Conservation (phyloP, 2,888 invertebrate genomes). For the Phrixothrix hirtus region DNA sequence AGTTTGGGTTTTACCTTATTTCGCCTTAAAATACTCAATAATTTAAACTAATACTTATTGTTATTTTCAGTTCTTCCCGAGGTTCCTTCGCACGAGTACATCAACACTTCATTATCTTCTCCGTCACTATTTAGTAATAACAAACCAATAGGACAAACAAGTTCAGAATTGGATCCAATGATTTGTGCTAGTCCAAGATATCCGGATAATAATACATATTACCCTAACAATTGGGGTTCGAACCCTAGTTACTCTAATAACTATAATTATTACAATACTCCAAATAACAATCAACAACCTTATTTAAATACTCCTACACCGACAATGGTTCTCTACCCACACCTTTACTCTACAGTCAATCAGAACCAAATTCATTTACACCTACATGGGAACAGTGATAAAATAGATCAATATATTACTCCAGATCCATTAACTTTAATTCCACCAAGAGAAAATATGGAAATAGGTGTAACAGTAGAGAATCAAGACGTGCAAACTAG, state of each 20-base stretch:
- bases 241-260: conserved; percentile 53
- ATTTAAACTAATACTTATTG: no score
- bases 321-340: conserved; percentile 76
- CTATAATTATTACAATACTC: conserved; percentile 68
- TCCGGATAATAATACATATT: conserved; percentile 59
- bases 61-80: conserved; percentile 50
- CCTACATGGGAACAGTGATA: conserved; percentile 68
- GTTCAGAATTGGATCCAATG: conserved; percentile 48
- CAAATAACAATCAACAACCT: conserved; percentile 63
- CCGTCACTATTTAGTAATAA: conserved; percentile 49
- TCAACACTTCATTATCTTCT: conserved; percentile 49
- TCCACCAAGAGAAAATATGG: conserved; percentile 59
- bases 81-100: conserved; percentile 48
- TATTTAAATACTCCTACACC: conserved; percentile 66
- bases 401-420: conserved; percentile 67
- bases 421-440: conserved; percentile 54
- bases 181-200: conserved; percentile 47
- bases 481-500: conserved; percentile 60
- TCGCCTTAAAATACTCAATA: no score
- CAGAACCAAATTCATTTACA: conserved; percentile 87
- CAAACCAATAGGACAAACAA: conserved; percentile 30
- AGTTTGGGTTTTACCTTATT: no score
- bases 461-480: conserved; percentile 57
- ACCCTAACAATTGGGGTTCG: conserved; percentile 62
- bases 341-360: conserved; percentile 81